These are phyloP conservation scores for Ailurus styani DNA, from an alignment of 2,113 vertebrate species.

Conservation along the genomic window DNA sequence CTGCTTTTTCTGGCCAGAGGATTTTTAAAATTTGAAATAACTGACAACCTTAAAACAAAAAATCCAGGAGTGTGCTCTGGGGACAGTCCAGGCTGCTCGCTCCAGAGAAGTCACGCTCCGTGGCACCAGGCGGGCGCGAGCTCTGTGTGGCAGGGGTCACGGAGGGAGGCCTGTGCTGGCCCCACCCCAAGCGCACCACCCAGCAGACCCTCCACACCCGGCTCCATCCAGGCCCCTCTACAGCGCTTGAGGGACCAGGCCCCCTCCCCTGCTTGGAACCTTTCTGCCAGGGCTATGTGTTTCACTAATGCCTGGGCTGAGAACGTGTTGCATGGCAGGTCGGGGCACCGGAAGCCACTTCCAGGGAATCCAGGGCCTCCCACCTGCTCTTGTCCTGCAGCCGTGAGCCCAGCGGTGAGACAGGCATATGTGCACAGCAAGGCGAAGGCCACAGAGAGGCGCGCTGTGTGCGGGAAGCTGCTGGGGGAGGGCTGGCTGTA, in stretches of 20 bases:
- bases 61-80: neutral
- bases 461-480: constrained; percentile 75
- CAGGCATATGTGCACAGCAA: constrained; percentile 79
- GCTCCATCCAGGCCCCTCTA: accelerated
- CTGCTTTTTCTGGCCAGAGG: too few species aligned
- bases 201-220: accelerated
- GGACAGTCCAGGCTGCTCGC: neutral
- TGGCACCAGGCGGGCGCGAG: neutral
- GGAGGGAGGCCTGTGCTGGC: neutral
- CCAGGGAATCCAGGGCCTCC: neutral
- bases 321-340: accelerated
- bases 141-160: neutral
- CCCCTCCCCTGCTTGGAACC: too few species aligned
- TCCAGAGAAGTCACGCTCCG: too few species aligned
- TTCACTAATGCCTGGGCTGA: too few species aligned
- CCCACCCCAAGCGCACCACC: accelerated
- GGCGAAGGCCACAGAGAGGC: constrained; percentile 80
- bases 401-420: constrained; percentile 71
- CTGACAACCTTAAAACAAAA: neutral
- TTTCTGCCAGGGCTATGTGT: neutral
- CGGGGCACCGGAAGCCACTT: too few species aligned
- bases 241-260: accelerated
- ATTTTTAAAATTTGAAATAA: neutral
- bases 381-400: constrained; percentile 77
- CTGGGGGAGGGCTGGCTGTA: constrained; percentile 78